Base-by-base conservation (phyloP, 2,113 vertebrate genomes). In the Donacobius atricapilla region DNA sequence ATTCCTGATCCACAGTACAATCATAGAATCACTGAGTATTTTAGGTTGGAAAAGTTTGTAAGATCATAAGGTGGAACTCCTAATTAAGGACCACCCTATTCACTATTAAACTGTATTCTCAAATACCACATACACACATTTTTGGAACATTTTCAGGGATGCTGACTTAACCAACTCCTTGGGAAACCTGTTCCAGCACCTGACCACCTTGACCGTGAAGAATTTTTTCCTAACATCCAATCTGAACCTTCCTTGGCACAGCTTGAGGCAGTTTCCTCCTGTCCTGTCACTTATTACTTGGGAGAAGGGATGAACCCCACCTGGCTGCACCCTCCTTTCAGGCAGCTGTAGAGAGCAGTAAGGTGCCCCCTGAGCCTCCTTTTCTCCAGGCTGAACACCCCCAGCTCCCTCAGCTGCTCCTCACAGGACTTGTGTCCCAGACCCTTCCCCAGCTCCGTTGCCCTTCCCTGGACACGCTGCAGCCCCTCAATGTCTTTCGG, bases 331-430 rank as follows among this genome's bases (percentile, higher is more conserved):
- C 1, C 23, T 69, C 6, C 33, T 39, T 19, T 30, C 24, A 39
- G 39, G 27, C 6, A 66, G 17, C 0, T 27, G 1, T 3, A 23
- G 11, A 40, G 8, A 60, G 37, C 0, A 0, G 2, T 20, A 3
- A 53, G 15, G 6, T n/a, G 3, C 2, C 5, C 22, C 28, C 24
- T 21, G 64, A 63, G 13, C 24, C 13, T 30, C 56, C 30, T 70
- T 70, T 47, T n/a, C 40, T 79, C n/a, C 73, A 47, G 40, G 7
- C 19, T n/a, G 1, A 39, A 13, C 53, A 60, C 2, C 22, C 19
- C 45, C 73, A 61, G 45, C 45, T 78, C 54, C 28, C 28, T 69
- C 63, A 77, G 45, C 39, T 22, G 13, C 54, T 45, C 10, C 64
- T 78, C 47, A 39, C 16, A 23, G 30, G 1, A 15, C 15, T 44